phyloP scores from a whole-genome alignment of 2,888 invertebrate species.

The Blera fallax region DNA sequence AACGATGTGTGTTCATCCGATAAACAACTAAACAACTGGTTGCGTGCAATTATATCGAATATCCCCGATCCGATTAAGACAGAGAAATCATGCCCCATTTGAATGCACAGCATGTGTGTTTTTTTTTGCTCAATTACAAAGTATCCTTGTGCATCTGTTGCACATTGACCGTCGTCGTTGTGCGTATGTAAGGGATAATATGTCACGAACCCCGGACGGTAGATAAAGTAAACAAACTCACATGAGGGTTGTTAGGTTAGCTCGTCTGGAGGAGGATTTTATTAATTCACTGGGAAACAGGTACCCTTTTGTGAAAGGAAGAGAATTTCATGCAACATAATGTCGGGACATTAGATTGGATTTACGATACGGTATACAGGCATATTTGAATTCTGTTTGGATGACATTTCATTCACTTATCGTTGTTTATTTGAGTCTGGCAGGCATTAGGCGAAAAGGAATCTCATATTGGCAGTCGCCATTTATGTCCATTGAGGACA shows the following conservation, averaged over 20 bases:
- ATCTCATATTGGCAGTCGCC: not conserved
- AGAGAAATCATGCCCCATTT: slow-evolving; percentile 6
- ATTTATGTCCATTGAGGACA: not conserved
- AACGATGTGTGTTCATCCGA: slow-evolving; percentile 65
- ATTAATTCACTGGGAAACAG: slow-evolving; percentile 54
- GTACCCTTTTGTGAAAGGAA: slow-evolving; percentile 10
- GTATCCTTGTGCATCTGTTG: slow-evolving; percentile 68
- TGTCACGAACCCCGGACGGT: slow-evolving; percentile 11
- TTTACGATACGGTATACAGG: slow-evolving; percentile 34
- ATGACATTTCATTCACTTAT: slow-evolving; percentile 27
- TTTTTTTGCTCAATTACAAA: not conserved
- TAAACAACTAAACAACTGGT: slow-evolving; percentile 71
- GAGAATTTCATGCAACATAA: slow-evolving; percentile 29
- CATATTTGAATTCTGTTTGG: slow-evolving; percentile 27
- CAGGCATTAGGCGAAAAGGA: not conserved
- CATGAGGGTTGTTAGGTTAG: slow-evolving; percentile 27
- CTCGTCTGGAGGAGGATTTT: slow-evolving; percentile 28
- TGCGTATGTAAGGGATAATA: not conserved
- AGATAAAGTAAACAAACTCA: slow-evolving; percentile 49
- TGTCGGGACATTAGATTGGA: slow-evolving; percentile 53
- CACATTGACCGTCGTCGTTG: slow-evolving; percentile 42
- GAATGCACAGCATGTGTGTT: slow-evolving; percentile 41
- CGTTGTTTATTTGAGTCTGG: slow-evolving; percentile 1
- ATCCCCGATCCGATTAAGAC: slow-evolving; percentile 56
- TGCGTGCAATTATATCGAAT: slow-evolving; percentile 66